Evolutionary conservation across 1,140 invertebrate genomes (phyloP), one percentile per base, ranked within the genome.

Genomic region (Drosophila malerkotliana): DNA sequence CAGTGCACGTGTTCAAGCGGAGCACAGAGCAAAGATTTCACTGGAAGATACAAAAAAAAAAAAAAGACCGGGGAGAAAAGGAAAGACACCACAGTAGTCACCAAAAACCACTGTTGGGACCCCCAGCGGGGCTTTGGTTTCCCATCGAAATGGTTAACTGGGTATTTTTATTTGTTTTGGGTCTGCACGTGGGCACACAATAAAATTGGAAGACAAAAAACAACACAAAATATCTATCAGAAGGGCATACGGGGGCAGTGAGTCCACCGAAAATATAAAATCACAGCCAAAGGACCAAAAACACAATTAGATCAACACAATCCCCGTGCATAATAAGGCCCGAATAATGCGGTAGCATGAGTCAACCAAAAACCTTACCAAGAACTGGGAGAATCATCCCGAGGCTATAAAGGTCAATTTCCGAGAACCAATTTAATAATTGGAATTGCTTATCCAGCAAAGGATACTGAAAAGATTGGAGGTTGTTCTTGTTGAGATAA

Each of bases 101-200:
- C 60, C 61, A 30, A n/a, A 64, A 62, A 73, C 69, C 59, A 64
- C 74, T 71, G 48, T 59, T 49, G 32, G 49, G 81, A 84, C 82
- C 81, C 82, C 81, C 82, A 81, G 69, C 82, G 64, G 82, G 81
- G 73, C 73, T 80, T 81, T 76, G 84, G 84, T 83, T 84, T 89
- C 72, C 77, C 73, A 87, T 66, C 64, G 51, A 77, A 81, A 73
- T 82, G 56, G 62, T 77, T 67, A 44, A 61, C 77, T 82, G 78
- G 14, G 9, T 44, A 44, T 84, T 84, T 75, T 80, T 80, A 60
- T 75, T 68, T 74, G 60, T 72, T 67, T 67, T 83, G 77, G 67
- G 73, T 63, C 55, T 88, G 84, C 76, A 88, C 83, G 84, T 84
- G 79, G 79, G 79, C 84, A 72, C 39, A 77, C 66, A 77, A 79